Evolutionary conservation across 2,888 invertebrate species (phyloP).

Genomic region (Lycia hirtaria): DNA sequence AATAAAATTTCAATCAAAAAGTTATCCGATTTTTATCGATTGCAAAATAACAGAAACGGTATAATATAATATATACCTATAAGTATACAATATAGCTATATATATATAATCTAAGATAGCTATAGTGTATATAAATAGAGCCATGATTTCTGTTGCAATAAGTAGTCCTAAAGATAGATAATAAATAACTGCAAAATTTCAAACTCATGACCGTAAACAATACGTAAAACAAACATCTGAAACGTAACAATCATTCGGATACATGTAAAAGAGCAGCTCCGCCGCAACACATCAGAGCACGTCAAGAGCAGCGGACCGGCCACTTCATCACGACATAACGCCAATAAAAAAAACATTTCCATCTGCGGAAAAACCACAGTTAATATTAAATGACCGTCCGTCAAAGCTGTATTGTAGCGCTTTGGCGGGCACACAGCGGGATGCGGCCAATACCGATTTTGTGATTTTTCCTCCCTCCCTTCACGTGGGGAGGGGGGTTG

Average conservation of each 20-base stretch:
- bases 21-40: slow-evolving; percentile 35
- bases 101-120: too few relatives aligned
- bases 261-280: slow-evolving; percentile 75
- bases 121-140: too few relatives aligned
- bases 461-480: slow-evolving; percentile 71
- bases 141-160: not conserved
- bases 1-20: slow-evolving; percentile 60
- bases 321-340: slow-evolving; percentile 82
- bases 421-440: slow-evolving; percentile 71
- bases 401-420: slow-evolving; percentile 82
- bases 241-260: slow-evolving; percentile 66
- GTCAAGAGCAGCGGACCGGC: slow-evolving; percentile 79
- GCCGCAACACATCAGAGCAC: slow-evolving; percentile 73
- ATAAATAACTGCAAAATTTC: slow-evolving; percentile 19
- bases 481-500: slow-evolving; percentile 49
- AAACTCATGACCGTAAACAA: slow-evolving; percentile 29
- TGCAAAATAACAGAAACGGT: slow-evolving; percentile 1
- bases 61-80: too few relatives aligned
- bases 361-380: slow-evolving; percentile 84
- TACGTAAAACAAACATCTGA: slow-evolving; percentile 63
- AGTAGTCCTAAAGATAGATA: slow-evolving; percentile 40
- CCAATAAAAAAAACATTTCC: slow-evolving; percentile 83
- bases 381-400: slow-evolving; percentile 85
- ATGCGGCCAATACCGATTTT: slow-evolving; percentile 81
- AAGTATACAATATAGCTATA: too few relatives aligned